Base-by-base conservation (phyloP, 1,140 invertebrate species). In the Pachypeltis micranthus region DNA sequence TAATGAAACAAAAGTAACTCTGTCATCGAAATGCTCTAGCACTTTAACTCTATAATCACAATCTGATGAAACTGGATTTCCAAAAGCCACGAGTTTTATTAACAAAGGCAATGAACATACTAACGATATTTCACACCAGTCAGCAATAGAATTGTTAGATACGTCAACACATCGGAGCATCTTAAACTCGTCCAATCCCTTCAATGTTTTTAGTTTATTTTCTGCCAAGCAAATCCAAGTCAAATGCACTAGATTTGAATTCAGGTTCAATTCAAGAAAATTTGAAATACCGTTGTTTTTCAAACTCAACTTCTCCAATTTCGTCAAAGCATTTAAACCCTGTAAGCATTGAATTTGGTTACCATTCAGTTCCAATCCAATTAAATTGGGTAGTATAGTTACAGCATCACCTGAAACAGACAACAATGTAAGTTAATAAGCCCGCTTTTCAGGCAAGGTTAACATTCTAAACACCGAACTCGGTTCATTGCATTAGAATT, bases 11-110 rank as follows among this genome's bases (percentile, higher is more conserved):
- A 91, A 85, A 31, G 79, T 73, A 63, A 88, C 87, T 55, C 89
- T 78, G 44, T 82, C 80, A 51, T 87, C 86, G 71, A 95, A 93
- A 60, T 85, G 80, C 68, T 90, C 86, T 59, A 97, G 77, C 0
- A 94, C 87, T 72, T 90, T 90, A 0, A 92, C 86, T 70, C 94
- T 81, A 74, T 96, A 98, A 76, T 97, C 94, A 67, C 90, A 80
- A 34, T 85, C 80, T 2, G 84, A 84, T 0, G 91, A 88, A 0
- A 98, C 85, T 34, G 91, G 88, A 78, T 98, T 97, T 0, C 90
- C 92, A 16, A 86, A 89, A 16, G 97, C 75, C 68, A 85, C 81
- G 4, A 97, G 74, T 73, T 88, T 83, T 71, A 95, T 92, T 58
- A 98, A 75, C 72, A 91, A 89, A 0, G 92, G 92, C 12, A 97